These are phyloP conservation scores for Sparidentex hasta DNA, from an alignment of 2,797 vertebrate genomes.

Conservation along the genomic window DNA sequence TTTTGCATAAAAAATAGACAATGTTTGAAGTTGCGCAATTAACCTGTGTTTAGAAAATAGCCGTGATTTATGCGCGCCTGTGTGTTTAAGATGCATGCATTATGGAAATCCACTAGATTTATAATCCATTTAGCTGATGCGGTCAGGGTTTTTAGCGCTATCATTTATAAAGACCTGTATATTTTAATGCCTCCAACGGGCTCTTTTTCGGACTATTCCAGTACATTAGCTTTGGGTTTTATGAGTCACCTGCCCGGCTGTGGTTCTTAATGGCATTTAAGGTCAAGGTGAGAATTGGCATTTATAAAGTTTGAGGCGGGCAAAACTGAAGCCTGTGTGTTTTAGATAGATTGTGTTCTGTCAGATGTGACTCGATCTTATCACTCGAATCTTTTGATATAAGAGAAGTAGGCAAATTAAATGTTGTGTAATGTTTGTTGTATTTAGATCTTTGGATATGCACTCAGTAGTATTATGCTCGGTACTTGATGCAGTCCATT, in stretches of 20 bases:
- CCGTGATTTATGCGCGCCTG: constrained; percentile 94
- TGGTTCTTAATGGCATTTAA: constrained; percentile 81
- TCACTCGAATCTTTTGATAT: constrained; percentile 40
- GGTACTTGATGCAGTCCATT: constrained; percentile 34
- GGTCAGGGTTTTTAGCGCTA: constrained; percentile 95
- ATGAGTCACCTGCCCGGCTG: constrained; percentile 88
- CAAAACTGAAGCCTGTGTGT: constrained; percentile 75
- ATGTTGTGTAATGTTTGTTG: constrained; percentile 34
- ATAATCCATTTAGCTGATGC: constrained; percentile 99
- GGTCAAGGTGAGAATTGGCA: constrained; percentile 91
- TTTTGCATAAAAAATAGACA: constrained; percentile 99
- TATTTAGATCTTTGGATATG: constrained; percentile 49
- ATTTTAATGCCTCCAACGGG: constrained; percentile 93
- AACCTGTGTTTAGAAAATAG: constrained; percentile 99
- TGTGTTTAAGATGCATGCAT: constrained; percentile 98
- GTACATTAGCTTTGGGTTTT: constrained; percentile 92
- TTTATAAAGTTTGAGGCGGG: constrained; percentile 89
- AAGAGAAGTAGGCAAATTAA: constrained; percentile 31
- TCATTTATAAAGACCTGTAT: constrained; percentile 98
- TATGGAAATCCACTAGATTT: constrained; percentile 99
- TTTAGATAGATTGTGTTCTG: constrained; percentile 67
- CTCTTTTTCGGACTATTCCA: constrained; percentile 89
- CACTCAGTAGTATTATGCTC: constrained; percentile 22
- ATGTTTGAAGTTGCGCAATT: constrained; percentile 95
- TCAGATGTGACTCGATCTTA: constrained; percentile 54